Evolutionary conservation across 2,888 invertebrate species (phyloP), one percentile per base, ranked within the genome.

Genomic region (Stenurella melanura): DNA sequence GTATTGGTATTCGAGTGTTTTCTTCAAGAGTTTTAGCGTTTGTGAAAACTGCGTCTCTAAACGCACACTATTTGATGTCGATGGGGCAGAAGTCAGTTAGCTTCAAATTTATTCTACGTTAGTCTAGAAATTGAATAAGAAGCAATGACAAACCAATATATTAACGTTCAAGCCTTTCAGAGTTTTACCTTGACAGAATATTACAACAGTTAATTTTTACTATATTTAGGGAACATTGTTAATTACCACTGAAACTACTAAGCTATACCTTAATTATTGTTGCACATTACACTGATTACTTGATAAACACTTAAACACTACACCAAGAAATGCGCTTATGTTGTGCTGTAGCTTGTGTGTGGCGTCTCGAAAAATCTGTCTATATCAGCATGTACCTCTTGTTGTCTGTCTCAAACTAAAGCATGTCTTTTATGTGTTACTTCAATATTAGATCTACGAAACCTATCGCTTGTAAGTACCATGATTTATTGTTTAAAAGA

Each of bases 401-500:
- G 61, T 71, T 61, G 30, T 26, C 71, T 30, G 54, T 61, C 19
- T 58, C 60, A 19, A 18, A 54, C 54, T 54, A 58, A 72, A 42
- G 72, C 72, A 72, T 72, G 72, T 72, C 9, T 12, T 54, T 9
- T 61, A 18, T 42, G 12, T 69, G 69, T 69, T 42, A 70, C 21
- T 38, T 60, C 21, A 4, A 38, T 38, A 42, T 38, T 60, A 58
- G 60, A 18, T 42, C 60, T 19, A n/a, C 60, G 19, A 58, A 42
- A 69, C 58, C n/a, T 67, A 4, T 70, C 12, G 72, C 63, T 67
- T 74, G 66, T 66, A 73, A 73, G 60, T 74, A 67, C 21, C 38
- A 71, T 58, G 67, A 74, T 74, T 67, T 74, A 74, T 67, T 67
- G 74, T 74, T 74, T 74, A 74, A 72, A 58, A 64, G 7, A 42